Evolutionary conservation across 1,140 invertebrate genomes (phyloP).

Genomic region (Pseudachorutes palmiensis): DNA sequence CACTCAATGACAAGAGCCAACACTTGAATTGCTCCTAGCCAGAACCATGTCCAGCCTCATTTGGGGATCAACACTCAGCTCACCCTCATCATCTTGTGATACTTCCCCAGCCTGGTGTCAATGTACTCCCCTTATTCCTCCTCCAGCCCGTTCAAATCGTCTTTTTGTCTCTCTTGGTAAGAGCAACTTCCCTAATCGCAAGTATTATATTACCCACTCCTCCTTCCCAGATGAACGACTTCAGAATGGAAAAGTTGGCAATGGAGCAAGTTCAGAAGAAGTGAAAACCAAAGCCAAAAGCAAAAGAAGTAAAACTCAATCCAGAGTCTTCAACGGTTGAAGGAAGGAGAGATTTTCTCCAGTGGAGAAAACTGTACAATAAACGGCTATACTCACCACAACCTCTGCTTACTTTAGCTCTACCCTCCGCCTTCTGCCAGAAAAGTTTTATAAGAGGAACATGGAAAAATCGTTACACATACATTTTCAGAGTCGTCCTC

Average conservation of each 20-base stretch:
- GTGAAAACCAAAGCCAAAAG: slow-evolving; percentile 4
- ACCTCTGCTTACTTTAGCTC: neutral
- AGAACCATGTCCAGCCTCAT: neutral
- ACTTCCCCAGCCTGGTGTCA: neutral
- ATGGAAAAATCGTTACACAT: slow-evolving; percentile 9
- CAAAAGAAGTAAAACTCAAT: slow-evolving; percentile 1
- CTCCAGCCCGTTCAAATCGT: too few relatives aligned
- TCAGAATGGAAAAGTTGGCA: slow-evolving; percentile 7
- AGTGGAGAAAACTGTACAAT: neutral
- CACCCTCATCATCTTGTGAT: neutral
- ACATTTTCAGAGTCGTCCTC: neutral
- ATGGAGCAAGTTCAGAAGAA: neutral
- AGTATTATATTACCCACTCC: slow-evolving; percentile 2
- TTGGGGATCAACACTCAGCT: neutral
- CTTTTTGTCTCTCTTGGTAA: too few relatives aligned
- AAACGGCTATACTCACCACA: neutral
- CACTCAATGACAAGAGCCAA: neutral
- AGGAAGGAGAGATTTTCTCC: neutral
- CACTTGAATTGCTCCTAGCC: neutral
- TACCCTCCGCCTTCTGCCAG: neutral
- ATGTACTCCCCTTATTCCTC: too few relatives aligned
- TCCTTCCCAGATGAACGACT: neutral
- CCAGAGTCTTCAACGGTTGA: neutral
- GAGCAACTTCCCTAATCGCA: slow-evolving; percentile 1
- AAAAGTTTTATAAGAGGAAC: neutral